Evolutionary conservation across 1,140 invertebrate genomes (phyloP), one percentile per base, ranked within the genome.

Genomic region (Diprion similis): DNA sequence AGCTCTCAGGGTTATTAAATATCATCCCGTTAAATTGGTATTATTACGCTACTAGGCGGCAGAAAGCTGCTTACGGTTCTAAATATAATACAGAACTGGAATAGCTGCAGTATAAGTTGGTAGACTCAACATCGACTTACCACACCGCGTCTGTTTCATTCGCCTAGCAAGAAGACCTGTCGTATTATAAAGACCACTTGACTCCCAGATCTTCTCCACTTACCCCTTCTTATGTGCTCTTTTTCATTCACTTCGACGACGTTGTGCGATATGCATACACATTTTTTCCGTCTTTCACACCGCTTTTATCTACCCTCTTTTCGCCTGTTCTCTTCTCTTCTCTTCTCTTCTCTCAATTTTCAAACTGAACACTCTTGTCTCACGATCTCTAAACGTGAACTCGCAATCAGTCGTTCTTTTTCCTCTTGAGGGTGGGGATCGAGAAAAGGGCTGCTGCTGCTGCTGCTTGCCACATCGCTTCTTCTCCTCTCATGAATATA

Each of bases 71-170:
- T 17, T 17, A 59, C 51, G 11, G n/a, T 59, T 59, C 51, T 17
- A 59, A 59, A 59, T 59, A 59, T 59, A 59, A 15, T 9, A 15
- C 51, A 4, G 19, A 18, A 68, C 66, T 68, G 66, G 66, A 68
- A 68, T 68, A 68, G 66, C 17, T 45, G 66, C 18, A n/a, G 66
- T 68, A 19, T 68, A 68, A 68, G 66, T 68, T 68, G 0, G 66
- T n/a, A 68, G 66, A 68, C 66, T 13, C 19, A 68, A 45, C 66
- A 45, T 68, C 66, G 17, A 19, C 66, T 68, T 13, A 68, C 37
- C 4, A 9, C 51, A 68, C 37, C 4, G n/a, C 51, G 11, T 59
- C 51, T 59, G 11, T 13, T 13, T 15, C 51, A 59, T 37, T 37
- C 24, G 24, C 24, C 24, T 37, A 6, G 24, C 51, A 59, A 17